Evolutionary conservation across 2,888 invertebrate genomes (phyloP), one percentile per base, ranked within the genome.

Genomic region (Pinctada fucata): DNA sequence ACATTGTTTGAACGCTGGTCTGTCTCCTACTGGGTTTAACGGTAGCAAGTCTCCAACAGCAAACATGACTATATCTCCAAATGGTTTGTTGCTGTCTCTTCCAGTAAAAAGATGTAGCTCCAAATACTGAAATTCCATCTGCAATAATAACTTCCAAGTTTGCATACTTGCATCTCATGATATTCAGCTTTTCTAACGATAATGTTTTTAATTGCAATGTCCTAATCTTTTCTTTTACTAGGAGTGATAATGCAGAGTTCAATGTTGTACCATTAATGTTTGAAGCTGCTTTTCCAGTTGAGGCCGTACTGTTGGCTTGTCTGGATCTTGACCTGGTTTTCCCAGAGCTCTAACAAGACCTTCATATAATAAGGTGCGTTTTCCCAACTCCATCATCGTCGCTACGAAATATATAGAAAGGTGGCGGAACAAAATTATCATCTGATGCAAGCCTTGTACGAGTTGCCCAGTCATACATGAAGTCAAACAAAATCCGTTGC

Each of bases 41-140:
- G 83, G 82, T 8, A 83, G 45, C 1, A 81, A 72, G 64, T 85
- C 83, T 31, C 83, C 84, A 58, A 83, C 80, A 5, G 81, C 80
- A 72, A 72, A 67, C 2, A 77, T n/a, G 8, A 83, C 81, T 13
- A 82, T 68, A n/a, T 76, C 79, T 10, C 74, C 81, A 80, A 81
- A 83, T 72, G 79, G 73, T 31, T 31, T 31, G 31, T 31, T 31
- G 31, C 31, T 31, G 31, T 31, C 31, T 31, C 31, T 31, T 31
- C 31, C 31, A 31, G 31, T 31, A 67, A 63, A 76, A 51, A 76
- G 69, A n/a, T 70, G 13, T 63, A 48, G 68, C 68, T 52, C 75
- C 75, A 68, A 75, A 58, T 68, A 75, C 68, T 2, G 31, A 52
- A 49, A 75, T 75, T 67, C 67, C 75, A 75, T 75, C 75, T n/a